phyloP scores from a whole-genome alignment of 1,140 invertebrate species.

The Drosophila saltans region DNA sequence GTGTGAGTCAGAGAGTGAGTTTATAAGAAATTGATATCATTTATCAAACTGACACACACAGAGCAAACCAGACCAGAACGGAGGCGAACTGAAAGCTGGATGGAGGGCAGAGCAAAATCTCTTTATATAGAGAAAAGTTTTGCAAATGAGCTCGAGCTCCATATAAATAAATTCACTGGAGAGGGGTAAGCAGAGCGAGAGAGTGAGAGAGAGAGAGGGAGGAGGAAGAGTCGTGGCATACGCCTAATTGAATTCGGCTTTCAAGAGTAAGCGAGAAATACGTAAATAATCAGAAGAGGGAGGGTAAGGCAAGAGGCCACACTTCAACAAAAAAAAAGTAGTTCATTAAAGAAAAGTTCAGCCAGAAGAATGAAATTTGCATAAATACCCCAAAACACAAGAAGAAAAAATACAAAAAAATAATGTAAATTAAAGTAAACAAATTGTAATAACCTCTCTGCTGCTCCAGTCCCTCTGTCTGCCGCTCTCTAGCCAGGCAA shows the following conservation, averaged over 20 bases:
- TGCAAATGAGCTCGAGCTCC: constrained; percentile 63
- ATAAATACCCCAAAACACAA: constrained; percentile 42
- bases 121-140: constrained; percentile 56
- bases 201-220: neutral
- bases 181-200: neutral
- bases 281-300: constrained; percentile 45
- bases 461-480: neutral
- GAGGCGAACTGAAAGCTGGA: neutral
- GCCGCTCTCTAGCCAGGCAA: constrained; percentile 16
- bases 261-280: constrained; percentile 48
- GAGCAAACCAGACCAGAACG: constrained; percentile 27
- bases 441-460: constrained; percentile 41
- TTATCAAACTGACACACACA: constrained; percentile 76
- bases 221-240: constrained; percentile 40
- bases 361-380: constrained; percentile 50
- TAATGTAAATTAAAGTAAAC: constrained; percentile 78
- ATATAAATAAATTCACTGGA: constrained; percentile 59
- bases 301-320: neutral
- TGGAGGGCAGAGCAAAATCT: constrained; percentile 27
- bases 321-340: constrained; percentile 47
- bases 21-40: constrained; percentile 81
- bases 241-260: constrained; percentile 70
- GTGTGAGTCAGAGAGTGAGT: constrained; percentile 25
- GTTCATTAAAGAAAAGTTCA: constrained; percentile 73
- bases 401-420: constrained; percentile 44